Evolutionary conservation across 2,888 invertebrate genomes (phyloP).

Genomic region (Plagiodera versicolora): DNA sequence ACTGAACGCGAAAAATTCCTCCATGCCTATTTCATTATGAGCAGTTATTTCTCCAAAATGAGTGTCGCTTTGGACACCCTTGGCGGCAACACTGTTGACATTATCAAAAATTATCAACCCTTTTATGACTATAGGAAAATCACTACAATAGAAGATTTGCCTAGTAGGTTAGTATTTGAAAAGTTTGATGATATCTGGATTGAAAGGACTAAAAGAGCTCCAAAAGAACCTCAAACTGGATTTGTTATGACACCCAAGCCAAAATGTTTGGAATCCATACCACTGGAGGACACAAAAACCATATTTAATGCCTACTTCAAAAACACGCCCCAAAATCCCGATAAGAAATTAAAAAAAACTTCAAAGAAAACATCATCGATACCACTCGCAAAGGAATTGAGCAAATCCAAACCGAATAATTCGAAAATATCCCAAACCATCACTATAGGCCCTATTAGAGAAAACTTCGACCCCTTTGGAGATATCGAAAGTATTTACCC

Average conservation of each 20-base stretch:
- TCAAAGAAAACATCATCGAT: neutral
- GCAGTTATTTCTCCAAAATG: slow-evolving; percentile 32
- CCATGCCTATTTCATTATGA: slow-evolving; percentile 28
- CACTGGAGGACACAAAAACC: slow-evolving; percentile 21
- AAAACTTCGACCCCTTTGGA: slow-evolving; percentile 23
- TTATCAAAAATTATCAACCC: slow-evolving; percentile 8
- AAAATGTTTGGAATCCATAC: slow-evolving; percentile 22
- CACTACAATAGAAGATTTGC: slow-evolving; percentile 12
- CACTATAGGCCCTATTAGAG: slow-evolving; percentile 10
- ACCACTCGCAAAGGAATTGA: neutral
- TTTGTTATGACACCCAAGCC: slow-evolving; percentile 28
- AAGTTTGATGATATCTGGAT: slow-evolving; percentile 33
- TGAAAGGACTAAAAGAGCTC: slow-evolving; percentile 25
- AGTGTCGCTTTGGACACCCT: slow-evolving; percentile 25
- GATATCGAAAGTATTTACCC: slow-evolving; percentile 11
- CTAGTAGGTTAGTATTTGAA: slow-evolving; percentile 34
- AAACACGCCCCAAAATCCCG: slow-evolving; percentile 8
- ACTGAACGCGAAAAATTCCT: slow-evolving; percentile 33
- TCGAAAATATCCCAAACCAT: neutral
- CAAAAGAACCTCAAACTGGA: slow-evolving; percentile 6
- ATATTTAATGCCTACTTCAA: slow-evolving; percentile 27
- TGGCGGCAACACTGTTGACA: slow-evolving; percentile 5
- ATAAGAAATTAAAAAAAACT: neutral
- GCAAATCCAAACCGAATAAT: neutral
- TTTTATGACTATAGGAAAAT: slow-evolving; percentile 12